Conservation (phyloP, 2,888 invertebrate genomes). For the Tyria jacobaeae region DNA sequence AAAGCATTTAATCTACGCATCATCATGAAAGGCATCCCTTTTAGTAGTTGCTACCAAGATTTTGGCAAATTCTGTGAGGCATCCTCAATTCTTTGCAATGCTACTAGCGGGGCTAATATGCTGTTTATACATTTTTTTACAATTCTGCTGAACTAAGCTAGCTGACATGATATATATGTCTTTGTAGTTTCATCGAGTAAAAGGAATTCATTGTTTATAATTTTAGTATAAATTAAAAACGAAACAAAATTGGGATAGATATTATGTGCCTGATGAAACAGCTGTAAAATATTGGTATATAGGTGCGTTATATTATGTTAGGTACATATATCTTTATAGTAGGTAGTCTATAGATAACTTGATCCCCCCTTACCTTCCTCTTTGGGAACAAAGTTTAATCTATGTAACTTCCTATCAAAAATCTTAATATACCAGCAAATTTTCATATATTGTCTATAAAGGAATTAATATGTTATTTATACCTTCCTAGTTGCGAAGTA, state of each 20-base stretch:
- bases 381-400: too few species aligned
- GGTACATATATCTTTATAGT: too few species aligned
- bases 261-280: not conserved
- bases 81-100: not conserved
- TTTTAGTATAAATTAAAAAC: too few species aligned
- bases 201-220: too few species aligned
- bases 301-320: too few species aligned
- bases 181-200: too few species aligned
- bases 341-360: too few species aligned
- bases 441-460: not conserved
- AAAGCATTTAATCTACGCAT: constrained; percentile 29
- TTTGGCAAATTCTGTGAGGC: not conserved
- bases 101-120: constrained; percentile 1
- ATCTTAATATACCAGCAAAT: not conserved
- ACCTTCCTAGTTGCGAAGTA: not conserved
- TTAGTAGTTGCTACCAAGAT: constrained; percentile 3
- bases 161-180: too few species aligned
- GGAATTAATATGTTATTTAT: not conserved
- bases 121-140: not conserved
- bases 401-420: too few species aligned
- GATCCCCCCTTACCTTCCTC: too few species aligned
- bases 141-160: not conserved
- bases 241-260: not conserved
- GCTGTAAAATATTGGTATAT: not conserved
- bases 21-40: constrained; percentile 29